Conservation (phyloP, 2,888 invertebrate species). For the Standfussiana lucernea region DNA sequence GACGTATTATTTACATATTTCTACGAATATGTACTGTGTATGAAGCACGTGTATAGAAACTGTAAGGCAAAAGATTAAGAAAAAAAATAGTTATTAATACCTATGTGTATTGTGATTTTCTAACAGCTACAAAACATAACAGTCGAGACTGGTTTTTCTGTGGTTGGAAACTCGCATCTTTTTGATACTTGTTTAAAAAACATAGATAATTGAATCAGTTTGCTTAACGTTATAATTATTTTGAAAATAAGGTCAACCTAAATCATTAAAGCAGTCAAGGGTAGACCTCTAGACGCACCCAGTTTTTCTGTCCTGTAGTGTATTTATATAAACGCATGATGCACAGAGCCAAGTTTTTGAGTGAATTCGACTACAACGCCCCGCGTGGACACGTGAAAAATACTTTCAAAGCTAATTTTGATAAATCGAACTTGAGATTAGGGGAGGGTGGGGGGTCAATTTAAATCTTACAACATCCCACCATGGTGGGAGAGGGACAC, state of each 20-base stretch:
- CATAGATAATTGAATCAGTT: neutral
- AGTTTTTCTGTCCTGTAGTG: constrained; percentile 1
- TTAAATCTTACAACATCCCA: too few relatives aligned
- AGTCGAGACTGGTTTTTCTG: too few relatives aligned
- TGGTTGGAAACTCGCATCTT: too few relatives aligned
- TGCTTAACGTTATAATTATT: neutral
- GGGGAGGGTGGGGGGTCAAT: too few relatives aligned
- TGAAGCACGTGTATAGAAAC: neutral
- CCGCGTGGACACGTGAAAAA: too few relatives aligned
- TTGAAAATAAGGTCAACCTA: too few relatives aligned
- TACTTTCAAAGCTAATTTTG: too few relatives aligned
- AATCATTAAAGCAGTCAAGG: neutral
- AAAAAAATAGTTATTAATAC: neutral
- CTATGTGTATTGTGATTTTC: neutral
- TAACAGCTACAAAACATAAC: neutral
- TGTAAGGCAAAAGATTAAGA: neutral
- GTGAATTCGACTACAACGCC: too few relatives aligned
- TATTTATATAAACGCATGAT: neutral
- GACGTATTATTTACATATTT: constrained; percentile 34
- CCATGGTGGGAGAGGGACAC: too few relatives aligned
- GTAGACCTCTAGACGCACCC: neutral
- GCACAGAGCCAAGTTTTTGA: too few relatives aligned
- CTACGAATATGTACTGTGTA: neutral
- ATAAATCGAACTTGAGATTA: too few relatives aligned
- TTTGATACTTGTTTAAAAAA: neutral